phyloP scores from a whole-genome alignment of 2,888 invertebrate genomes.

The Gymnocheta viridis region DNA sequence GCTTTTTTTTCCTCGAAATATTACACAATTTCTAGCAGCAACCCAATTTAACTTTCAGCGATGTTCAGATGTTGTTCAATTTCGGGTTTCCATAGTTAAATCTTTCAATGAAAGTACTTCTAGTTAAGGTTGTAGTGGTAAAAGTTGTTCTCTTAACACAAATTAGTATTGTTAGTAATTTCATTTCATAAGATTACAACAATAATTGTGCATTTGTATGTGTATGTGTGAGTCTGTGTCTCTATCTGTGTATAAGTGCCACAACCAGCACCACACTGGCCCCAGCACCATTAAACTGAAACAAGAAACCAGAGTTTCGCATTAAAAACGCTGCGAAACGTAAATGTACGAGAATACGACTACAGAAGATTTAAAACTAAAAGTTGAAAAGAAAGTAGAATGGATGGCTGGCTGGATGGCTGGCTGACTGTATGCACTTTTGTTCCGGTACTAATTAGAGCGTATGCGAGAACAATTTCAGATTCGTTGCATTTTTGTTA shows the following conservation, averaged over 20 bases:
- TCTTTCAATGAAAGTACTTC: slow-evolving; percentile 13
- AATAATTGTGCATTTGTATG: slow-evolving; percentile 1
- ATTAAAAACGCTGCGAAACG: slow-evolving; percentile 16
- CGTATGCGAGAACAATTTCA: slow-evolving; percentile 51
- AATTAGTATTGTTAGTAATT: slow-evolving; percentile 19
- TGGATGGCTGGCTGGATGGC: background rate
- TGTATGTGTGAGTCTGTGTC: background rate
- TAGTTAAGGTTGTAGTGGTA: slow-evolving; percentile 13
- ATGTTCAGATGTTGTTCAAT: background rate
- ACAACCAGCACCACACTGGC: background rate
- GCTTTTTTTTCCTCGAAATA: background rate
- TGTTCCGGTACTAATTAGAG: slow-evolving; percentile 65
- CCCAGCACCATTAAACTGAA: slow-evolving; percentile 27
- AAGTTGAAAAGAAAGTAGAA: slow-evolving; percentile 28
- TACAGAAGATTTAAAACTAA: slow-evolving; percentile 10
- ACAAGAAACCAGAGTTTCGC: slow-evolving; percentile 28
- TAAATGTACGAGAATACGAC: background rate
- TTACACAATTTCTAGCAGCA: background rate
- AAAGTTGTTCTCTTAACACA: background rate
- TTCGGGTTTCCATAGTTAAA: slow-evolving; percentile 27
- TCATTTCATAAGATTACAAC: slow-evolving; percentile 31
- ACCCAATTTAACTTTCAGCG: slow-evolving; percentile 8
- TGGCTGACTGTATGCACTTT: slow-evolving; percentile 24
- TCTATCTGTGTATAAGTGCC: too few species aligned
- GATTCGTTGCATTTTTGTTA: slow-evolving; percentile 57